A percentile compares a stretch with the other conserved stretches of the same genome.
Evolutionary conservation across 2,113 vertebrate species (phyloP).

Genomic region (Pelusios castaneus): DNA sequence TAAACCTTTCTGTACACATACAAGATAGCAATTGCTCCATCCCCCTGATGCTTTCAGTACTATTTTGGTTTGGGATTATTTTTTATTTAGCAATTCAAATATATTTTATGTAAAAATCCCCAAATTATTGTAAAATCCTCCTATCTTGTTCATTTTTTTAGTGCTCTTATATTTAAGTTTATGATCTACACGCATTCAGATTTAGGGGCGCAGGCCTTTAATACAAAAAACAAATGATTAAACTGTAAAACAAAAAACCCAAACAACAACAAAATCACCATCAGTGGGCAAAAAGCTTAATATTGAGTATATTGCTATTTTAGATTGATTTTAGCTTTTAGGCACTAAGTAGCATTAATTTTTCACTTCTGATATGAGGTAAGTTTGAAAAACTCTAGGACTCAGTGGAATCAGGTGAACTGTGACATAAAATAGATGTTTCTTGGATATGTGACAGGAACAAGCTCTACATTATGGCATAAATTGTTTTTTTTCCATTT

Average conservation of each 20-base stretch:
- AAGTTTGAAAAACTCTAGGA: constrained; percentile 50
- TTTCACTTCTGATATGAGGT: constrained; percentile 30
- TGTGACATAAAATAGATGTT: constrained; percentile 49
- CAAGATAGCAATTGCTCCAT: background rate
- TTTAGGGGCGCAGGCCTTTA: constrained; percentile 55
- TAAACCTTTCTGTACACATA: constrained; percentile 30
- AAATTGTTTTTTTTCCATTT: constrained; percentile 63
- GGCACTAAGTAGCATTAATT: constrained; percentile 37
- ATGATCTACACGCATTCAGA: constrained; percentile 38
- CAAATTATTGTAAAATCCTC: constrained; percentile 35
- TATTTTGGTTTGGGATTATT: constrained; percentile 61
- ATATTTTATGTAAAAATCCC: constrained; percentile 49
- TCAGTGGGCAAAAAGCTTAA: background rate
- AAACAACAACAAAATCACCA: background rate
- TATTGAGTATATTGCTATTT: constrained; percentile 11
- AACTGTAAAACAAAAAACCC: constrained; percentile 21
- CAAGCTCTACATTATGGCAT: constrained; percentile 42
- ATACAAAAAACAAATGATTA: constrained; percentile 36
- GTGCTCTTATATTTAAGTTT: constrained; percentile 60
- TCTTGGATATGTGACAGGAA: constrained; percentile 62
- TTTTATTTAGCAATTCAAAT: constrained; percentile 55
- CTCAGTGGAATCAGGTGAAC: constrained; percentile 60
- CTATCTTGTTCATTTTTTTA: constrained; percentile 47
- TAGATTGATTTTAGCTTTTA: constrained; percentile 36
- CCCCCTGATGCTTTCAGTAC: constrained; percentile 34